Percentiles rank a stretch among this genome's conserved stretches.
These are phyloP conservation scores for Pagrus major DNA, from an alignment of 2,113 vertebrate genomes.

Conservation along the genomic window DNA sequence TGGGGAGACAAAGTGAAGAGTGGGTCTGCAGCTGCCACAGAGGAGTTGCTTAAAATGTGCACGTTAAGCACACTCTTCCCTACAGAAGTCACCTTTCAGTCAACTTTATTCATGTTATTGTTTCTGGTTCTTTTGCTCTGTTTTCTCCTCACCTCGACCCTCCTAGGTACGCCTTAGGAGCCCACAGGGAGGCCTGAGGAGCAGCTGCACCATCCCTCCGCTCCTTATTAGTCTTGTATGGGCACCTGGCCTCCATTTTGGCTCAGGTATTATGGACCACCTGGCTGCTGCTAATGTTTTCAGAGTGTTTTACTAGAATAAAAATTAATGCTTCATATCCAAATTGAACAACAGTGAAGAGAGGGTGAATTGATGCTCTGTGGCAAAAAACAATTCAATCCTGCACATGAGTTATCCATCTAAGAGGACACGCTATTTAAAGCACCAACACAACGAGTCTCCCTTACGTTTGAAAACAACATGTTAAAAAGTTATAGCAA, in stretches of 20 bases:
- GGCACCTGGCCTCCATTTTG: constrained; percentile 54
- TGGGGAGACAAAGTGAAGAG: constrained; percentile 14
- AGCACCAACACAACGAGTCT: constrained; percentile 1
- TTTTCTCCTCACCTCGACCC: constrained; percentile 39
- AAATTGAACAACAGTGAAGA: constrained; percentile 14
- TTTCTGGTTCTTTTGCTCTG: background rate
- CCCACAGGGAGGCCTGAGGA: constrained; percentile 44
- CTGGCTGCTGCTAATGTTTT: constrained; percentile 28
- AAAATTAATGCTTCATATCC: constrained; percentile 28
- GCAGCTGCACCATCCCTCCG: constrained; percentile 61
- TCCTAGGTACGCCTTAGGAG: constrained; percentile 48
- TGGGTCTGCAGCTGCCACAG: constrained; percentile 18
- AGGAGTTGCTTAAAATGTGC: constrained; percentile 22
- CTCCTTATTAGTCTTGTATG: constrained; percentile 65
- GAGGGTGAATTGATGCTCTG: constrained; percentile 18
- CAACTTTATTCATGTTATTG: constrained; percentile 14
- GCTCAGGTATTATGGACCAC: constrained; percentile 54
- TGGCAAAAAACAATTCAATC: constrained; percentile 15
- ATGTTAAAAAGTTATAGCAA: background rate
- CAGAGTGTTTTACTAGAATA: constrained; percentile 23
- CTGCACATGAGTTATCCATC: background rate
- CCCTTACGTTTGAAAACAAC: constrained; percentile 14
- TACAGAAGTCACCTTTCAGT: constrained; percentile 11
- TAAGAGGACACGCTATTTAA: constrained; percentile 20
- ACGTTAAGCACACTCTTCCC: constrained; percentile 6